These are phyloP conservation scores for Linepithema humile DNA, from an alignment of 1,140 invertebrate genomes.

Conservation along the genomic window DNA sequence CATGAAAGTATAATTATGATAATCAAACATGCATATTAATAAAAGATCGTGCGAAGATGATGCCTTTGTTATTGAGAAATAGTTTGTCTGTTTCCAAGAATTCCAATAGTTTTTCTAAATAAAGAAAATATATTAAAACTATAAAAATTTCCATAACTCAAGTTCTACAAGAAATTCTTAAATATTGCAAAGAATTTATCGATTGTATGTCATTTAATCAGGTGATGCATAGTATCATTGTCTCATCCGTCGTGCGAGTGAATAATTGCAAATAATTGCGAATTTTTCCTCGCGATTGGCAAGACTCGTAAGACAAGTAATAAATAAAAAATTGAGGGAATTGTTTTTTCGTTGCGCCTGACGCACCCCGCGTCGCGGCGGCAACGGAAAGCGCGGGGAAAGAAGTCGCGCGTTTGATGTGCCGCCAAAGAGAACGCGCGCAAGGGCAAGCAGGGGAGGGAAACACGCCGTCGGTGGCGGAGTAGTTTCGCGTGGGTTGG, in stretches of 20 bases:
- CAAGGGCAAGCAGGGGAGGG: conserved; percentile 60
- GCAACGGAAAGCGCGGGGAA: conserved; percentile 66
- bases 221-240: neutral
- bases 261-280: neutral
- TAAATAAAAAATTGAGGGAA: conserved; percentile 29
- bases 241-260: no score
- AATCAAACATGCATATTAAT: no score
- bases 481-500: conserved; percentile 75
- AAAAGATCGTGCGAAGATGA: no score
- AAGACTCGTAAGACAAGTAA: neutral
- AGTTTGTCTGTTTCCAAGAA: no score
- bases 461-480: conserved; percentile 73
- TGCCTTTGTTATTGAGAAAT: no score
- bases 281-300: neutral
- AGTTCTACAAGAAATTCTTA: no score
- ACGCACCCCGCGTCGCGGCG: conserved; percentile 68
- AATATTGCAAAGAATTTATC: neutral
- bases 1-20: no score
- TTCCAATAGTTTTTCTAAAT: no score
- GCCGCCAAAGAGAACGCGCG: conserved; percentile 78
- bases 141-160: no score
- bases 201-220: neutral
- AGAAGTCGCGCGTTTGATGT: conserved; percentile 83
- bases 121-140: no score
- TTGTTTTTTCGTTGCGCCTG: conserved; percentile 74